Conservation (phyloP, 2,797 vertebrate species). For the Florisuga fusca region DNA sequence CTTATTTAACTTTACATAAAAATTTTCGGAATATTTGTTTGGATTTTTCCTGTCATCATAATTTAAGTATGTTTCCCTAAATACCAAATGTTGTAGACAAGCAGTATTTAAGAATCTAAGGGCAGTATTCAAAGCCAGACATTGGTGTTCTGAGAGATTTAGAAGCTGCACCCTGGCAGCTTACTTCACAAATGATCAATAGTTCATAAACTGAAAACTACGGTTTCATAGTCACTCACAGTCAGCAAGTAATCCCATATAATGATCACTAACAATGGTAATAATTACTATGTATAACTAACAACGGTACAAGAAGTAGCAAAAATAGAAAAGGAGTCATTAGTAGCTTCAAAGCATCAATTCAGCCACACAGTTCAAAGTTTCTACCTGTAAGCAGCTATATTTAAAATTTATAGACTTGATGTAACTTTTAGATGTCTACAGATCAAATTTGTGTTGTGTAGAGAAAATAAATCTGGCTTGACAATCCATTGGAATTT, state of each 20-base stretch:
- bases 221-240: not conserved
- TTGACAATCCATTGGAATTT: not conserved
- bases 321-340: not conserved
- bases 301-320: not conserved
- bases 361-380: not conserved
- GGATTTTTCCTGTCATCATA: not conserved
- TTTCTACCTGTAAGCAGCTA: not conserved
- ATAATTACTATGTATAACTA: not conserved
- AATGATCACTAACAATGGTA: not conserved
- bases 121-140: not conserved
- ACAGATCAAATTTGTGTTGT: not conserved
- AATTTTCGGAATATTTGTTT: not conserved
- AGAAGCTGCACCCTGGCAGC: not conserved
- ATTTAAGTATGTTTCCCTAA: not conserved
- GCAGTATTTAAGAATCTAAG: not conserved
- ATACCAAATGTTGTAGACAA: not conserved
- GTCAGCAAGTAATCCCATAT: not conserved
- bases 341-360: not conserved
- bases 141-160: not conserved
- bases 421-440: not conserved
- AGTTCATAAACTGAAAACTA: not conserved
- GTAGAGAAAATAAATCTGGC: not conserved
- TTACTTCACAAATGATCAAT: not conserved
- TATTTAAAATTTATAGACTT: not conserved
- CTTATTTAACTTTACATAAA: not conserved